Conservation (phyloP, 2,888 invertebrate species). For the Tiphia femorata region DNA sequence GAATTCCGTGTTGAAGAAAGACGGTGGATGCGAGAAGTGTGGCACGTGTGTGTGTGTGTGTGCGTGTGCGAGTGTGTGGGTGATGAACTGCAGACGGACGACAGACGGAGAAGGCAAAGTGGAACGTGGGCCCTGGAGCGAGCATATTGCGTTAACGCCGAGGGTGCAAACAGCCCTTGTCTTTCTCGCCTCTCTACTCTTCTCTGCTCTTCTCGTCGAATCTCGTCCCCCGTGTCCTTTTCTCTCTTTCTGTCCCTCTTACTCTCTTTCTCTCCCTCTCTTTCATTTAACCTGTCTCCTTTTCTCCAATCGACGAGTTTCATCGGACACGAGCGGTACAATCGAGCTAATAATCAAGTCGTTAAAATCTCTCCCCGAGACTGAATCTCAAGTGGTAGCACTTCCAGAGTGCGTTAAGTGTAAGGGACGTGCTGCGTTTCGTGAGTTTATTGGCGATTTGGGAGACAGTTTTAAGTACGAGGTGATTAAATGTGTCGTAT, state of each 20-base stretch:
- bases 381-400: slow-evolving; percentile 44
- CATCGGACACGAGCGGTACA: slow-evolving; percentile 37
- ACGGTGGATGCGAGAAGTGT: not conserved
- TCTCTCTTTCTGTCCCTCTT: slow-evolving; percentile 26
- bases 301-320: slow-evolving; percentile 2
- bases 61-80: not conserved
- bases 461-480: too few relatives aligned
- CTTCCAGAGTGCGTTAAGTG: too few relatives aligned
- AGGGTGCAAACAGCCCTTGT: slow-evolving; percentile 63
- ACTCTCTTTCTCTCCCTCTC: not conserved
- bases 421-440: too few relatives aligned
- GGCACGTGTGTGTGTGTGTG: not conserved
- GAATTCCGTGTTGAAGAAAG: not conserved
- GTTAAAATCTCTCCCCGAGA: slow-evolving; percentile 53
- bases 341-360: slow-evolving; percentile 64
- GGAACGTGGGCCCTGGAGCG: slow-evolving; percentile 37
- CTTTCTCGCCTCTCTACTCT: slow-evolving; percentile 15
- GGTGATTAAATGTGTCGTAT: too few relatives aligned
- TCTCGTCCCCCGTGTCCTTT: slow-evolving; percentile 11
- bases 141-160: slow-evolving; percentile 62
- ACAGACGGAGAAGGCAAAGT: not conserved
- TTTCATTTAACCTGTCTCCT: not conserved
- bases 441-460: too few relatives aligned
- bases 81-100: not conserved
- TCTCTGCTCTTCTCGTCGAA: slow-evolving; percentile 13